Evolutionary conservation across 2,113 vertebrate species (phyloP).

Genomic region (Pica pica): DNA sequence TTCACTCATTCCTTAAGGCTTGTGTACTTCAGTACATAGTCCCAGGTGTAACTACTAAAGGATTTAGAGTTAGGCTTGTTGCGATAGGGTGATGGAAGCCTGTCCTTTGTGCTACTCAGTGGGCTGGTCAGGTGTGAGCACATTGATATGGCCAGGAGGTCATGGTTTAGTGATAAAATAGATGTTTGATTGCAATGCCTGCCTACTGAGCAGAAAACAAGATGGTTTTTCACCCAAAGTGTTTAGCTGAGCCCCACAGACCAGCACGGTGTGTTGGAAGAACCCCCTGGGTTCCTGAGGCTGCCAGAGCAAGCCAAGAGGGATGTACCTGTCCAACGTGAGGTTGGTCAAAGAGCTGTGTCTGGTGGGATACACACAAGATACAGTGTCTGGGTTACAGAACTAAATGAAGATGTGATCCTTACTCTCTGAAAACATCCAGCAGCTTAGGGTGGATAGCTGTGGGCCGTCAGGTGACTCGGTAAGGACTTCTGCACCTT

Average conservation of each 20-base stretch:
- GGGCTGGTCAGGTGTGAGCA: not conserved
- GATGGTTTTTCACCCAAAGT: not conserved
- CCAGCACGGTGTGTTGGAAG: accelerated
- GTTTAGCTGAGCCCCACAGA: not conserved
- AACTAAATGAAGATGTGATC: not conserved
- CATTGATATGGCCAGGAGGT: accelerated
- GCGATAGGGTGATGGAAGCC: accelerated
- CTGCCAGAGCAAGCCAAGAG: not conserved
- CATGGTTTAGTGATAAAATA: not conserved
- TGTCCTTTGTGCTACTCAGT: not conserved
- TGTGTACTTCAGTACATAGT: accelerated
- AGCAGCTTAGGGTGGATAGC: accelerated
- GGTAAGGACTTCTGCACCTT: not conserved
- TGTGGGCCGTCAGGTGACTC: not conserved
- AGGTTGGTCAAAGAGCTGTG: accelerated
- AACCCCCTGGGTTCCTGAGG: not conserved
- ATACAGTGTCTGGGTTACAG: not conserved
- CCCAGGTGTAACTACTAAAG: not conserved
- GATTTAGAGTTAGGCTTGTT: not conserved
- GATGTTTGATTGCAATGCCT: not conserved
- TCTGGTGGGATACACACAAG: accelerated
- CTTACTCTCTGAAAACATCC: not conserved
- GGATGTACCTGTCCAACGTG: accelerated
- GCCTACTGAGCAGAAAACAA: not conserved
- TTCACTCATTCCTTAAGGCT: not conserved